Base-by-base conservation (phyloP, 2,888 invertebrate genomes). In the Stenurella melanura region DNA sequence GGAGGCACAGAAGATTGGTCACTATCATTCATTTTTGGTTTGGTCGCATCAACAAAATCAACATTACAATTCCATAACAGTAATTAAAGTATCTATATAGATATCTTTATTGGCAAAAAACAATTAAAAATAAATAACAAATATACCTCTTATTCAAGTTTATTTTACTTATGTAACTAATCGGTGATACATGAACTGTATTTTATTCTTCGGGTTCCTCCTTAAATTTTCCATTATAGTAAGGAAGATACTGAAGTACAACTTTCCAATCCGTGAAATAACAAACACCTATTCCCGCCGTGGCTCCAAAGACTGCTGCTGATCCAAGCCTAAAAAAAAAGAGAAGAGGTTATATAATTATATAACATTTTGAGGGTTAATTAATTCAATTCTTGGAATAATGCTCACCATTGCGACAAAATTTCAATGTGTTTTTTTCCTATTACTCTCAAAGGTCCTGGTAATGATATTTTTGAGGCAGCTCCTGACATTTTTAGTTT, bases 201-300 rank as follows among this genome's bases (percentile, higher is more conserved):
- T 5, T 57, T n/a, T 21, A 30, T 81, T 78, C 77, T 78, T 90
- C 89, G 73, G 42, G 12, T 12, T 89, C 88, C 75, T 91, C 90
- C 56, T 91, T 90, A 88, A 93, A 96, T 89, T 96, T 96, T 79
- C 93, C 92, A 83, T 92, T 92, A 89, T 96, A 96, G 89, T 92
- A 94, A 21, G 96, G 96, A 80, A 96, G 89, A 88, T 94, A 93
- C 82, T 93, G 91, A 67, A 94, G 91, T 79, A 96, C 90, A 68
- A 92, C 87, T 89, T 93, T 94, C 96, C 96, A 96, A 87, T 96
- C 96, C 0, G 95, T 95, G 82, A 94, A 91, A 89, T 95, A 96
- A 2, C 94, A 89, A 11, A 95, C 81, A 0, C 90, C 91, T 26
- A 92, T 85, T 75, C 92, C 91, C n/a, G 91, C 93, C 0, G 93